Evolutionary conservation across 1,140 invertebrate species (phyloP).

Genomic region (Drosophila mauritiana): DNA sequence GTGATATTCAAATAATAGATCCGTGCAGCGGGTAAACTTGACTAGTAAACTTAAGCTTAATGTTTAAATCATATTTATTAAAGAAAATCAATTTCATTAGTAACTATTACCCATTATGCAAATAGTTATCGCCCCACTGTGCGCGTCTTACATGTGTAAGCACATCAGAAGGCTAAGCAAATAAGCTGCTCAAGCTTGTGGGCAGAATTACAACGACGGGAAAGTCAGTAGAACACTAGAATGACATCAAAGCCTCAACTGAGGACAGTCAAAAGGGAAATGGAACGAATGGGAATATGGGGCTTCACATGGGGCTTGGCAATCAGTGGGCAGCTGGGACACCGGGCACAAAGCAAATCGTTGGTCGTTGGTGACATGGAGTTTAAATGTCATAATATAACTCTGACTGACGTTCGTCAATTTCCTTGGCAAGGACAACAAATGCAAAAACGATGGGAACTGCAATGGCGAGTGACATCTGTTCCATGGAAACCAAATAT

Average conservation of each 20-base stretch:
- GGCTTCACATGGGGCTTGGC: neutral
- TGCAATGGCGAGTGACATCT: neutral
- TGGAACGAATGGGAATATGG: neutral
- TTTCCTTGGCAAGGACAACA: slow-evolving; percentile 23
- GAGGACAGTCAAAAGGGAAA: neutral
- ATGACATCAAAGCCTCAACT: slow-evolving; percentile 33
- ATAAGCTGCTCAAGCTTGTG: slow-evolving; percentile 39
- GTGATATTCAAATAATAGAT: neutral
- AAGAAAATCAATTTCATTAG: too few species aligned
- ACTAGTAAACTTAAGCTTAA: too few species aligned
- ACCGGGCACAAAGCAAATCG: slow-evolving; percentile 2
- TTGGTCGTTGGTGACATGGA: slow-evolving; percentile 2
- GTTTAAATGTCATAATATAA: slow-evolving; percentile 5
- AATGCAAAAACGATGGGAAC: slow-evolving; percentile 13
- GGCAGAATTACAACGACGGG: slow-evolving; percentile 21
- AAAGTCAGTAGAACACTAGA: slow-evolving; percentile 8
- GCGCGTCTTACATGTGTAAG: slow-evolving; percentile 27
- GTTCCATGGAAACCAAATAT: neutral
- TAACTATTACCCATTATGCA: too few species aligned
- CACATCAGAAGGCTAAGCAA: slow-evolving; percentile 38
- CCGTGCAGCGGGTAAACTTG: neutral
- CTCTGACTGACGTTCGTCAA: slow-evolving; percentile 21
- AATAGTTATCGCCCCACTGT: neutral
- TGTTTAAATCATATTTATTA: too few species aligned
- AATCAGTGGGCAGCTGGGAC: slow-evolving; percentile 16